phyloP scores from a whole-genome alignment of 1,140 invertebrate species.

The Meloidogyne hapla region DNA sequence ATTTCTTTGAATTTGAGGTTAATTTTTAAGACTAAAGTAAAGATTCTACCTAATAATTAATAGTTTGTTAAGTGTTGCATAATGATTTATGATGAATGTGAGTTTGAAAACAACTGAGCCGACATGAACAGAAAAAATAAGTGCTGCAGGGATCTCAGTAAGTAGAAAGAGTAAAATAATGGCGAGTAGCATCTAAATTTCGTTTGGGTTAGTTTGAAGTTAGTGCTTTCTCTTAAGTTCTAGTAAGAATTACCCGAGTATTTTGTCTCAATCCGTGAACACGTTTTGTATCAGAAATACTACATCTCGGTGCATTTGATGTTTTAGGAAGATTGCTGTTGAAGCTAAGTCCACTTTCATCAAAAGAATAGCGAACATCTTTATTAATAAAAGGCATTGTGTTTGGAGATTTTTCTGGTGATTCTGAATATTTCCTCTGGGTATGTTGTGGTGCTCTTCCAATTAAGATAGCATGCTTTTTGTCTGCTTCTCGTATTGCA shows the following conservation, averaged over 20 bases:
- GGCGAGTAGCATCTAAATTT: slow-evolving; percentile 50
- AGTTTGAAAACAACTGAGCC: slow-evolving; percentile 53
- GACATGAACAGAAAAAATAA: slow-evolving; percentile 59
- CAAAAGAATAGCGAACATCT: slow-evolving; percentile 1
- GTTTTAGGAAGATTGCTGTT: not conserved
- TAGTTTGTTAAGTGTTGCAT: slow-evolving; percentile 56
- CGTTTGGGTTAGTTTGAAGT: not conserved
- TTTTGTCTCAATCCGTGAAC: slow-evolving; percentile 57
- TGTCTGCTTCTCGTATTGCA: slow-evolving; percentile 58
- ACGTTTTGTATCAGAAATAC: slow-evolving; percentile 56
- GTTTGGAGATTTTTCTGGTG: slow-evolving; percentile 3
- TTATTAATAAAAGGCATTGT: not conserved
- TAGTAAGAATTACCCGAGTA: slow-evolving; percentile 30
- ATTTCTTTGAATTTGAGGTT: slow-evolving; percentile 42
- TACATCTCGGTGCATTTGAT: slow-evolving; percentile 18
- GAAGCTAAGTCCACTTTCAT: slow-evolving; percentile 2
- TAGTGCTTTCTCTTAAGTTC: too few relatives aligned
- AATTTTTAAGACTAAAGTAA: slow-evolving; percentile 5
- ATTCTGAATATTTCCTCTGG: slow-evolving; percentile 8
- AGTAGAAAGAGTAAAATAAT: slow-evolving; percentile 58
- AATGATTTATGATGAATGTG: slow-evolving; percentile 51
- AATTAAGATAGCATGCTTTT: slow-evolving; percentile 53
- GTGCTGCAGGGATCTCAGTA: slow-evolving; percentile 59
- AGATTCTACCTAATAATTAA: slow-evolving; percentile 55
- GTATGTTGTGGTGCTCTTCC: slow-evolving; percentile 31